Conservation (phyloP, 2,888 invertebrate genomes). For the Clanis bilineata region DNA sequence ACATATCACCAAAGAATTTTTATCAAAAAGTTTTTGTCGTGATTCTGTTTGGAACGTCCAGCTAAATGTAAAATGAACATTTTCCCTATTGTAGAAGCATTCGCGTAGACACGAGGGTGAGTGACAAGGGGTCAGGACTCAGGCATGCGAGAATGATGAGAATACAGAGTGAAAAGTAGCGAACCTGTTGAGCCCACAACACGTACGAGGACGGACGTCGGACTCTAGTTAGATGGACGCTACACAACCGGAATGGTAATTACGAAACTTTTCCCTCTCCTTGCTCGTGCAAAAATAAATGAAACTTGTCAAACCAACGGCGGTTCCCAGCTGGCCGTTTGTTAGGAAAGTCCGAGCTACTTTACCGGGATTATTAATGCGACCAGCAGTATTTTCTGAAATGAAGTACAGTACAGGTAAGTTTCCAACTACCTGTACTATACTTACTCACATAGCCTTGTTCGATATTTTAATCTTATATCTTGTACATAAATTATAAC, state of each 20-base stretch:
- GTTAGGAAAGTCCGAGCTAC: constrained; percentile 22
- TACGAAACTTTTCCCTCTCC: constrained; percentile 43
- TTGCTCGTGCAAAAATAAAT: constrained; percentile 41
- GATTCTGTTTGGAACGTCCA: background rate
- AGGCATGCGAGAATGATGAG: constrained; percentile 31
- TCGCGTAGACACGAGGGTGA: constrained; percentile 21
- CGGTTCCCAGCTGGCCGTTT: constrained; percentile 26
- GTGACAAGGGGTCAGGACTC: constrained; percentile 24
- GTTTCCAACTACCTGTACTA: no score
- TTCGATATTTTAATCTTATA: background rate
- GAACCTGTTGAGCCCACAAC: constrained; percentile 42
- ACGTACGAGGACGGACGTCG: background rate
- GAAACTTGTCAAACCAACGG: constrained; percentile 35
- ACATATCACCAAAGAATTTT: no score
- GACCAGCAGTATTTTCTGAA: background rate
- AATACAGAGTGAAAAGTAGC: constrained; percentile 41
- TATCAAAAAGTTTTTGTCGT: background rate
- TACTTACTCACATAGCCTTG: background rate
- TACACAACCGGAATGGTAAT: constrained; percentile 43
- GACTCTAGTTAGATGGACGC: constrained; percentile 17
- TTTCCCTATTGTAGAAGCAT: constrained; percentile 23
- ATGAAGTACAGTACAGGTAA: constrained; percentile 9
- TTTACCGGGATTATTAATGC: constrained; percentile 16
- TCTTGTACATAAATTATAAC: background rate
- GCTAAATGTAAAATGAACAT: constrained; percentile 22